A percentile compares a stretch with the other conserved stretches of the same genome.
Conservation (phyloP, 2,888 invertebrate species). For the Campoletis raptor region DNA sequence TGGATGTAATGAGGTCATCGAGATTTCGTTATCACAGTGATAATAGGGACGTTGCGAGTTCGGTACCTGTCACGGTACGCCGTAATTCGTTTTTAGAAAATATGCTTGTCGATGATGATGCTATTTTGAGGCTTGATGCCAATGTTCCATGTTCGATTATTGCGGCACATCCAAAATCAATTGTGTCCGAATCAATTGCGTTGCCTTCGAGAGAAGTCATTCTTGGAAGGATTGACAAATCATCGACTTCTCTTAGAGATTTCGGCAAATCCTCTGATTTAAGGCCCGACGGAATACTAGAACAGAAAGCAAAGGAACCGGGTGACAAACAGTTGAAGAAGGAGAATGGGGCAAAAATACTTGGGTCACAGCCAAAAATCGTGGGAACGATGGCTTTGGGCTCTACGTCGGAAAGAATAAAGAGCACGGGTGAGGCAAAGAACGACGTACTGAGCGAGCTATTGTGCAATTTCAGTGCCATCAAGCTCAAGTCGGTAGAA, state of each 20-base stretch:
- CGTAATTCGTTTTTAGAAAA: slow-evolving; percentile 80
- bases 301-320: slow-evolving; percentile 29
- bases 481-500: slow-evolving; percentile 78
- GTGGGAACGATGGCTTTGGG: slow-evolving; percentile 23
- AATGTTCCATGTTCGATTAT: slow-evolving; percentile 68
- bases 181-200: slow-evolving; percentile 18
- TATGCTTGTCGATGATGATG: slow-evolving; percentile 76
- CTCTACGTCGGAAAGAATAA: slow-evolving; percentile 63
- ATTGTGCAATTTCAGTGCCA: slow-evolving; percentile 79
- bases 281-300: not conserved
- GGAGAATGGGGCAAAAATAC: slow-evolving; percentile 37
- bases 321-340: slow-evolving; percentile 38
- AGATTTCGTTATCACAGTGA: not conserved
- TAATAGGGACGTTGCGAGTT: slow-evolving; percentile 14
- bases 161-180: slow-evolving; percentile 71
- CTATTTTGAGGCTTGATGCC: slow-evolving; percentile 21
- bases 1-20: not conserved
- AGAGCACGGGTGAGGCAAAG: slow-evolving; percentile 75
- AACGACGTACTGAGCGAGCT: slow-evolving; percentile 81
- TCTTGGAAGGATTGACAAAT: slow-evolving; percentile 13
- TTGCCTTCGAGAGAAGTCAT: slow-evolving; percentile 21
- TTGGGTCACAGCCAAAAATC: slow-evolving; percentile 51
- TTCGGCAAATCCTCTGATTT: slow-evolving; percentile 1
- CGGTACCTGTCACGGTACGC: slow-evolving; percentile 70
- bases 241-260: slow-evolving; percentile 12